Conservation (phyloP, 2,797 vertebrate species). For the Oreochromis mossambicus region DNA sequence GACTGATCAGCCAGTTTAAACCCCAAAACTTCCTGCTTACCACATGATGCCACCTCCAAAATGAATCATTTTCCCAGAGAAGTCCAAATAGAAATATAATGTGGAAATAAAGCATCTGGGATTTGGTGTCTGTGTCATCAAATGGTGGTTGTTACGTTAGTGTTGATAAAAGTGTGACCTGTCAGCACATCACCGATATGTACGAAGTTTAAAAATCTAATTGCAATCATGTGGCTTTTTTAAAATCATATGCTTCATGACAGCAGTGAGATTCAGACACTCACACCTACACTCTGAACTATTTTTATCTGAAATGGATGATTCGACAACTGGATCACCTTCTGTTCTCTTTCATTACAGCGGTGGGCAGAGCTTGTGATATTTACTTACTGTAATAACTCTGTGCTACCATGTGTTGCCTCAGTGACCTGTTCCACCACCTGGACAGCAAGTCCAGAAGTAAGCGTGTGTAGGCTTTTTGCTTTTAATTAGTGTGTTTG, state of each 20-base stretch:
- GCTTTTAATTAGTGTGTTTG: conserved; percentile 14
- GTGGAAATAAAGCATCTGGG: background rate
- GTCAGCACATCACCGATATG: background rate
- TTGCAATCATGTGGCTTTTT: background rate
- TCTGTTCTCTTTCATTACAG: conserved; percentile 63
- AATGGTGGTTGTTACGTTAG: background rate
- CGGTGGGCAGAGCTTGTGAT: conserved; percentile 44
- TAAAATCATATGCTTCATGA: background rate
- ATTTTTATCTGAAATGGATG: conserved; percentile 28
- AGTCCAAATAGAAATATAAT: background rate
- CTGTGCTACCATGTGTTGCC: conserved; percentile 48
- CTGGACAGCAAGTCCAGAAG: background rate
- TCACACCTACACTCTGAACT: conserved; percentile 15
- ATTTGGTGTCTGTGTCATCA: background rate
- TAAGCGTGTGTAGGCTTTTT: background rate
- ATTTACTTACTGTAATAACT: conserved; percentile 73
- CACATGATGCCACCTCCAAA: background rate
- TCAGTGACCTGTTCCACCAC: conserved; percentile 23
- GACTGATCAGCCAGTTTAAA: background rate
- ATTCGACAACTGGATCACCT: conserved; percentile 19
- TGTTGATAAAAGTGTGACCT: background rate
- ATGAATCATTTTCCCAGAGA: background rate
- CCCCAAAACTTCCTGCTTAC: background rate
- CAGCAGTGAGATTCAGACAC: conserved; percentile 19
- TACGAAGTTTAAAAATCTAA: background rate